Base-by-base conservation (phyloP, 2,797 vertebrate species). In the Eremophila alpestris region DNA sequence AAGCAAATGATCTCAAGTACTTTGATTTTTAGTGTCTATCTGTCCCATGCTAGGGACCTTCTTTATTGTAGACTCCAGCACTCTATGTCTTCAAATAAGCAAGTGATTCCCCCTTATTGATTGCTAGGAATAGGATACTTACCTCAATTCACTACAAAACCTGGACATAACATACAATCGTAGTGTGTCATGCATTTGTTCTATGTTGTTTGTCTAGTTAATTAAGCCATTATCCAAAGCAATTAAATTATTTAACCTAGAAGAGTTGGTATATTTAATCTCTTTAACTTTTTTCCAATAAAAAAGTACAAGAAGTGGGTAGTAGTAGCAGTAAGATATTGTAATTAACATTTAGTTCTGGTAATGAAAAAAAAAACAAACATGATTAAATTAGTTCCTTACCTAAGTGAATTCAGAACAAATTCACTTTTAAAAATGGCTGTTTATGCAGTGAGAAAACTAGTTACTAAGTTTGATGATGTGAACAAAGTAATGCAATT, bases 231-330 rank as follows among this genome's bases (percentile, higher is more conserved):
- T 92, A 89, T 65, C 48, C 40, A 54, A 91, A 76, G 15, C 43
- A 43, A 78, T 93, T 78, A 86, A 94, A 81, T 82, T 90, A 49
- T 90, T 94, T 90, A 88, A 76, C 36, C 22, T 86, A 67, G 65
- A 93, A 79, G 30, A 73, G 26, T 69, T 79, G 51, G 12, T 63
- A 14, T 56, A 81, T 63, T 88, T 49, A 67, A 49, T 84, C 43
- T 87, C n/a, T 88, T 51, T 48, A 73, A 48, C 67, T 90, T 89
- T 88, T 93, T 93, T 43, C 46, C n/a, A 88, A 11, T 71, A 82
- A 91, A 86, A 0, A 87, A 88, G 52, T 52, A 19, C 32, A 90
- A 54, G 68, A 68, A 81, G 5, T 13, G 3, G 30, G 64, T 86
- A 59, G 41, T 55, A 70, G 30, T 38, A 54, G 21, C 45, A 55